Base-by-base conservation (phyloP, 2,888 invertebrate genomes). In the Melangyna quadrimaculata region DNA sequence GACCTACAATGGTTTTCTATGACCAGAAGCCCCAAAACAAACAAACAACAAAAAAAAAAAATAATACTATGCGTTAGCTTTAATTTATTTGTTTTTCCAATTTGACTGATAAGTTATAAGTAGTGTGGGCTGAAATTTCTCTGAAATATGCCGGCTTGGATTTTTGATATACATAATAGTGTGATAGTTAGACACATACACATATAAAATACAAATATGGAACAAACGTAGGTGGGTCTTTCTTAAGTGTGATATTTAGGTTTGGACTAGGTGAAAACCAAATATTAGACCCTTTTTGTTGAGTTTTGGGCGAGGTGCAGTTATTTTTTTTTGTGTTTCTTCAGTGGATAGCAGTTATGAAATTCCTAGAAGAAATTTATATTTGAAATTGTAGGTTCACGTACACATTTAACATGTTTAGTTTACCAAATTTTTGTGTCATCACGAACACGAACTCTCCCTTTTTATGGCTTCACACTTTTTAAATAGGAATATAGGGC, bases 221-320 rank as follows among this genome's bases (percentile, higher is more conserved):
- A 67, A 51, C 48, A 45, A 65, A 67, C n/a, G 67, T 67, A 67
- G 67, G 67, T 67, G 48, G 48, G 65, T 48, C 65, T 48, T 43
- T 8, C 14, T n/a, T 27, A n/a, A 43, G 29, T 45, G 32, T 35
- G 57, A 59, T 35, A 24, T 51, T 35, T 67, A 35, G 24, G n/a
- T 67, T 32, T 51, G 43, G 24, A 3, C n/a, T 67, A 51, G 5
- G 35, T 35, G 51, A n/a, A 67, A 35, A 67, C 35, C 35, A 45
- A 65, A 24, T 45, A 32, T 43, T 35, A 35, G 67, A 6, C 67
- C 67, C 24, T 67, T 67, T n/a, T 67, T 35, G 45, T 65, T 67
- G 32, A 9, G 45, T 32, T 22, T 67, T 35, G 35, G 24, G 35
- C 8, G 32, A 67, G 67, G 67, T 37, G 14, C 22, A 35, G 51